These are phyloP conservation scores for Pseudomyrmex flavicornis DNA, from an alignment of 1,140 invertebrate genomes.

Conservation along the genomic window DNA sequence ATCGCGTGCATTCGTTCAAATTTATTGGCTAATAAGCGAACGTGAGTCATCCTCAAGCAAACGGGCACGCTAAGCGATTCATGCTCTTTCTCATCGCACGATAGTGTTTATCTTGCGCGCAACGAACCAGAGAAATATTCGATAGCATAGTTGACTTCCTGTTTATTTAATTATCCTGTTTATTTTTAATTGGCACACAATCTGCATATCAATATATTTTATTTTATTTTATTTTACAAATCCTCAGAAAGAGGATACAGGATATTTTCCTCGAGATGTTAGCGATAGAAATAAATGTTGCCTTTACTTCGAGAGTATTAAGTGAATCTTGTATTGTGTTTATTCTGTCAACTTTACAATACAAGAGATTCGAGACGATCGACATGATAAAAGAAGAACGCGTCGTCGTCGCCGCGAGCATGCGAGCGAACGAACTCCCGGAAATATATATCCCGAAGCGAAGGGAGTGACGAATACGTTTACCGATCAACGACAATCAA, in stretches of 20 bases:
- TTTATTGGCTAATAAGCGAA: conserved; percentile 51
- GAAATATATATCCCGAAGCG: conserved; percentile 28
- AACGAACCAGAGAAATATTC: background rate
- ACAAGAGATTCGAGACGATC: background rate
- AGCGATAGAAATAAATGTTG: too few relatives aligned
- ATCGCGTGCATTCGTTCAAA: conserved; percentile 37
- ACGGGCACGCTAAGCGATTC: conserved; percentile 4
- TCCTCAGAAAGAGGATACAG: too few relatives aligned
- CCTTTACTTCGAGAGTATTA: too few relatives aligned
- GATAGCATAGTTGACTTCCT: conserved; percentile 18
- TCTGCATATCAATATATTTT: background rate
- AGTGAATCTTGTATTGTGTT: too few relatives aligned
- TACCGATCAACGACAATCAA: background rate
- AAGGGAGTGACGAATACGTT: background rate
- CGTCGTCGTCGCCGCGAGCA: background rate
- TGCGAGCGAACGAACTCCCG: conserved; percentile 31
- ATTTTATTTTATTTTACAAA: too few relatives aligned
- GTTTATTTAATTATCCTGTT: conserved; percentile 6
- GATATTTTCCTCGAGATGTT: too few relatives aligned
- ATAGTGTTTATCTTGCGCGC: background rate
- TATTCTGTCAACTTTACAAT: background rate
- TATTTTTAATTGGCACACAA: background rate
- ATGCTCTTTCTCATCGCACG: background rate
- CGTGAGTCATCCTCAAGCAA: conserved; percentile 42
- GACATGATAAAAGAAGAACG: conserved; percentile 6